phyloP scores from a whole-genome alignment of 2,888 invertebrate genomes.

The Dichetophora obliterata region DNA sequence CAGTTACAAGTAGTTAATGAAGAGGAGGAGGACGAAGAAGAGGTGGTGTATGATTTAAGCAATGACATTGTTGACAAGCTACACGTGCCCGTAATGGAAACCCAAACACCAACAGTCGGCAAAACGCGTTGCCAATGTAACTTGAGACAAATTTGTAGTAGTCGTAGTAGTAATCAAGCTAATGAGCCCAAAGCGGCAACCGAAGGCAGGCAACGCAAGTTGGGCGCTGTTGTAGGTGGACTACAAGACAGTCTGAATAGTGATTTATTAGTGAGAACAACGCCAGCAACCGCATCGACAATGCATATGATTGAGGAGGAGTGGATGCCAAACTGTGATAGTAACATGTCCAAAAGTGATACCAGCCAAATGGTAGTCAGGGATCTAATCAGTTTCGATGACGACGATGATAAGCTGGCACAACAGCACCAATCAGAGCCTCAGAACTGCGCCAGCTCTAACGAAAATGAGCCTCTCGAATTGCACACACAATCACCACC shows the following conservation, averaged over 20 bases:
- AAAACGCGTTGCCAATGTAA: slow-evolving; percentile 37
- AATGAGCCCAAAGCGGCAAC: not conserved
- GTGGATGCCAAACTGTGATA: slow-evolving; percentile 54
- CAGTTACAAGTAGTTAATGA: slow-evolving; percentile 15
- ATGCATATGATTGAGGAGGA: slow-evolving; percentile 29
- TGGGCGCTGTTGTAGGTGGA: slow-evolving; percentile 48
- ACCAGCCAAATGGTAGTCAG: slow-evolving; percentile 50
- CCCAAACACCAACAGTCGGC: not conserved
- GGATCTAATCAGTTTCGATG: slow-evolving; percentile 67
- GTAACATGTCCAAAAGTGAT: slow-evolving; percentile 44
- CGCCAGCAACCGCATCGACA: slow-evolving; percentile 24
- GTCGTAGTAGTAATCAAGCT: not conserved
- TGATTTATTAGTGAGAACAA: slow-evolving; percentile 26
- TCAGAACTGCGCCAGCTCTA: slow-evolving; percentile 24
- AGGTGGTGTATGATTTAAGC: not conserved
- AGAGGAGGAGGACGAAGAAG: not conserved
- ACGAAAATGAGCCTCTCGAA: slow-evolving; percentile 22
- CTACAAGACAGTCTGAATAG: slow-evolving; percentile 39
- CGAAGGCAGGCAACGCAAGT: slow-evolving; percentile 44
- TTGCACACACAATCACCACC: slow-evolving; percentile 18
- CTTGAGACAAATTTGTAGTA: slow-evolving; percentile 11
- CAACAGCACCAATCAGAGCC: slow-evolving; percentile 25
- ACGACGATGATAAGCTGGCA: slow-evolving; percentile 50
- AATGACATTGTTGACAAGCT: slow-evolving; percentile 31
- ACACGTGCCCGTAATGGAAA: slow-evolving; percentile 39